Base-by-base conservation (phyloP, 2,888 invertebrate species). In the Oasisia sp. region DNA sequence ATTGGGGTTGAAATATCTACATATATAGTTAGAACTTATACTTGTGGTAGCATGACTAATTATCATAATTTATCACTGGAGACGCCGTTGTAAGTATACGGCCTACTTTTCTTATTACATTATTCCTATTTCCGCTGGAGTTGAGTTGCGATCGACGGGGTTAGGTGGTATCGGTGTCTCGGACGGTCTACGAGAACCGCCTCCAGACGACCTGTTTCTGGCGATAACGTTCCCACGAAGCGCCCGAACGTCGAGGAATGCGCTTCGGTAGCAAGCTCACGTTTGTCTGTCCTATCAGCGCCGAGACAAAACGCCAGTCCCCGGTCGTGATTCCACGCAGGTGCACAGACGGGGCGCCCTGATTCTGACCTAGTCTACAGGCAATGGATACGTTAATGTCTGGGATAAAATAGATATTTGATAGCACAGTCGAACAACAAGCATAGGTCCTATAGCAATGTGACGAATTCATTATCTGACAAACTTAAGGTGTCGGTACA, bases 201-300 rank as follows among this genome's bases (percentile, higher is more conserved):
- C 74, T 74, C n/a, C 7, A 7, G n/a, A 74, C 74, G 74, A n/a
- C 74, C n/a, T 74, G 27, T 74, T 74, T 27, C 74, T 27, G 74
- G 74, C 74, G 74, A 74, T 74, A 74, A 74, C 74, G 74, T 74
- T 74, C 74, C 50, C 27, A n/a, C 74, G 3, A n/a, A 74, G 27
- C 74, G 74, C 74, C 74, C 74, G 74, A 74, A 74, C 27, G 74
- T 74, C 74, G 74, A 74, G 27, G 74, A 74, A 74, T 74, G 74
- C 74, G 74, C 50, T 50, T 50, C 12, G 50, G 14, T 74, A 74
- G 74, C 74, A 27, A 74, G 74, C 27, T 27, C 74, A 27, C 74
- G 74, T 19, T 19, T 74, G 74, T 74, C 74, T 19, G 27, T 74
- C 27, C 14, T 74, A 19, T 19, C 19, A 27, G 19, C 27, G 0